Evolutionary conservation across 2,888 invertebrate genomes (phyloP), one percentile per base, ranked within the genome.

Genomic region (Megamerina dolium): DNA sequence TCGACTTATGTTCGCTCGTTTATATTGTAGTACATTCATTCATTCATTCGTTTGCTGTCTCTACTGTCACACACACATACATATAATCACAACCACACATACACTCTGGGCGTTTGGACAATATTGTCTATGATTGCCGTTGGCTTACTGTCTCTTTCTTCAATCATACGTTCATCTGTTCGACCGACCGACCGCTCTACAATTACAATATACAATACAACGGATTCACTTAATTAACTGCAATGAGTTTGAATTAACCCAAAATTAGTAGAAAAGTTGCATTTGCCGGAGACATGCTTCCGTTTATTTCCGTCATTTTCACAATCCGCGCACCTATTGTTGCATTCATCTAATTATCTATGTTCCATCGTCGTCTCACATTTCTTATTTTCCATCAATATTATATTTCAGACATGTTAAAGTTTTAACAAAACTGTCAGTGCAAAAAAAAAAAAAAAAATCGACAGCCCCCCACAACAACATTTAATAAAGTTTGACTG

Each of bases 181-280:
- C n/a, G n/a, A n/a, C n/a, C n/a, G n/a, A n/a, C n/a, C n/a, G n/a
- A 27, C 13, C 10, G 27, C 13, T 23, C 27, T 13, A 27, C 10
- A 10, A 5, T 5, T 5, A 10, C 27, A 27, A 27, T n/a, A 4
- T 27, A 3, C 27, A n/a, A 3, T 34, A 19, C 20, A 19, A 14
- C 9, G 26, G 37, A 37, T 37, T n/a, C 37, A 9, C 26, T 32
- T 32, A 32, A 33, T 38, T 30, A 31, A 29, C 38, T 29, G 20
- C 19, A 30, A 38, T 31, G 38, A 19, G 19, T 12, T n/a, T 19
- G 9, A 30, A 31, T 38, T 38, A 38, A 38, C 38, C 38, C 38
- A 12, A 38, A 38, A 38, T 38, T 38, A 38, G 18, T 10, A 19
- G 18, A 31, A 10, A 31, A 31, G 31, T 31, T 31, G 31, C 31